phyloP scores from a whole-genome alignment of 2,888 invertebrate species.

The Philaethria dido region DNA sequence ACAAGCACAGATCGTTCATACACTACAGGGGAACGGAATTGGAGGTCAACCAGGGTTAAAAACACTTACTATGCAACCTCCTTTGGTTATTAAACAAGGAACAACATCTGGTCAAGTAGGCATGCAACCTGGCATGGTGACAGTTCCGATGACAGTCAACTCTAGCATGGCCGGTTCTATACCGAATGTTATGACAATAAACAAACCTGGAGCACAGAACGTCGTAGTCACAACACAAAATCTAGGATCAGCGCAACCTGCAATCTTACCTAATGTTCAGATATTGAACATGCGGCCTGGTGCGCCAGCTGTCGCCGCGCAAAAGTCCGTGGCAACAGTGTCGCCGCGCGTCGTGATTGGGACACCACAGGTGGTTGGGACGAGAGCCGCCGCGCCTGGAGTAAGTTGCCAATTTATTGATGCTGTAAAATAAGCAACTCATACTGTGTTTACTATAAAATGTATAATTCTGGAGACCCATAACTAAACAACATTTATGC shows the following conservation, averaged over 20 bases:
- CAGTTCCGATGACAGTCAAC: constrained; percentile 86
- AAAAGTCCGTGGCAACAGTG: constrained; percentile 90
- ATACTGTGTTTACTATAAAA: constrained; percentile 23
- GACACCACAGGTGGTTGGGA: constrained; percentile 91
- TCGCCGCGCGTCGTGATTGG: constrained; percentile 93
- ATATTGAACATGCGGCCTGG: constrained; percentile 93
- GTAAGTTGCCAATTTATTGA: constrained; percentile 73
- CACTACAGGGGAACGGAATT: constrained; percentile 74
- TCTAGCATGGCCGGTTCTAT: constrained; percentile 84
- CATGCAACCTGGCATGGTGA: constrained; percentile 84
- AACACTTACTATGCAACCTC: constrained; percentile 74
- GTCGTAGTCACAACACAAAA: constrained; percentile 84
- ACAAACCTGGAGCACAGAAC: constrained; percentile 82
- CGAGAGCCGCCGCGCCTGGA: constrained; percentile 91
- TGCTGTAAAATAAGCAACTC: constrained; percentile 26
- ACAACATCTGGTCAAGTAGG: constrained; percentile 64
- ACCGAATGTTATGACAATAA: constrained; percentile 86
- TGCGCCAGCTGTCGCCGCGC: constrained; percentile 86
- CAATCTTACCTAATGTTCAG: constrained; percentile 90
- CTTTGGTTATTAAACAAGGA: constrained; percentile 76
- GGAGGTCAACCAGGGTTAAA: constrained; percentile 57
- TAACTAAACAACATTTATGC: constrained; percentile 22
- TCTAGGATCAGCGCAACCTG: constrained; percentile 85
- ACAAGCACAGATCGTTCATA: constrained; percentile 78
- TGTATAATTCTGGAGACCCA: constrained; percentile 30